phyloP scores from a whole-genome alignment of 64 coral and sea anemone genomes.

The Montipora capricornis region DNA sequence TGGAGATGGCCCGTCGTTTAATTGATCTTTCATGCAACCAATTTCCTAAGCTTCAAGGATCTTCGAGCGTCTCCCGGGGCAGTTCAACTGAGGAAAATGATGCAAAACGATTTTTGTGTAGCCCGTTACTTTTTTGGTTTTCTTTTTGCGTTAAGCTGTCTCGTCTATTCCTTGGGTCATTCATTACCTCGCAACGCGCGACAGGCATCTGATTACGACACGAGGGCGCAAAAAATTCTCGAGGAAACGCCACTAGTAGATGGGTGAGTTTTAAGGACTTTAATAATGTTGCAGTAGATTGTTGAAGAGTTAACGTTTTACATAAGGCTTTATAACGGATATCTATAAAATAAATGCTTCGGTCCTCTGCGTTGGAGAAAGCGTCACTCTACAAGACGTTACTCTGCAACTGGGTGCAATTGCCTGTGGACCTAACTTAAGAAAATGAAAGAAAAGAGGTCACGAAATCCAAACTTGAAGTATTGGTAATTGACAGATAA shows the following conservation, averaged over 20 bases:
- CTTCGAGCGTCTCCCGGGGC: not conserved
- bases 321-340: not conserved
- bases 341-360: too few relatives aligned
- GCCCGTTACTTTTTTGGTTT: not conserved
- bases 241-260: conserved; percentile 75
- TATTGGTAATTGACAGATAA: too few relatives aligned
- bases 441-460: too few relatives aligned
- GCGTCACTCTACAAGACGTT: too few relatives aligned
- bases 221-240: conserved; percentile 33
- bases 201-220: not conserved
- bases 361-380: too few relatives aligned
- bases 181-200: not conserved
- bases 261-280: conserved; percentile 52
- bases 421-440: too few relatives aligned
- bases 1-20: not conserved
- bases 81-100: not conserved
- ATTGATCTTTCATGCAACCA: too few relatives aligned
- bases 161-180: not conserved
- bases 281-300: not conserved
- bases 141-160: conserved; percentile 32
- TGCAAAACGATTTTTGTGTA: not conserved
- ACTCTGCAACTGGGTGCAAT: too few relatives aligned
- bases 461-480: too few relatives aligned
- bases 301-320: not conserved
- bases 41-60: not conserved